Evolutionary conservation across 2,888 invertebrate species (phyloP), one percentile per base, ranked within the genome.

Genomic region (Limenitis camilla): DNA sequence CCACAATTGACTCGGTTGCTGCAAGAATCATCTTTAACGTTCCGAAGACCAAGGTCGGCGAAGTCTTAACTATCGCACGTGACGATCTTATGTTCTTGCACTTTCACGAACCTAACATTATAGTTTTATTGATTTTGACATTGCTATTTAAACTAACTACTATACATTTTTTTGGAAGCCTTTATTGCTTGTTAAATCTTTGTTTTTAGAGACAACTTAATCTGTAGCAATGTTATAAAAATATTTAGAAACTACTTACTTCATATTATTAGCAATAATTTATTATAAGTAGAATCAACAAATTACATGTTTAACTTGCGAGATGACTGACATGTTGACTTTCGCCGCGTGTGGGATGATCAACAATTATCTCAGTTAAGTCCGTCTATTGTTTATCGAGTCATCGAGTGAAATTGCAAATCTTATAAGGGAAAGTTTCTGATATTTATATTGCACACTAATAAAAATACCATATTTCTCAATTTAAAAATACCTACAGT

Each of bases 21-120:
- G 67, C 67, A 65, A 64, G 65, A 66, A 66, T 63, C 64, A 61
- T 74, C 69, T 69, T 70, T 52, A 58, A 48, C 66, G 68, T 72
- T 67, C 68, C 69, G 66, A 67, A 59, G 62, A 60, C 63, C 73
- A 76, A 76, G 79, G 78, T 71, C 74, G 67, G 61, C 67, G 76
- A 77, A 76, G 76, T 78, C 66, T 76, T 60, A 65, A 67, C 65
- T 72, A 79, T 76, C 76, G 67, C 65, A 74, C 74, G 72, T 72
- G 70, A 74, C 63, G 63, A 66, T 71, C 67, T 61, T 49, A 59
- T 53, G 54, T 50, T 61, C 53, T 62, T 71, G 63, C 65, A 69
- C 74, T 76, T 78, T 72, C 73, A 72, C 71, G 70, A 63, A 63
- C 65, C 55, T 65, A 61, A 58, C 56, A 56, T 60, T 58, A 60